phyloP scores from a whole-genome alignment of 1,140 invertebrate genomes.

The Platyscapa corneri region DNA sequence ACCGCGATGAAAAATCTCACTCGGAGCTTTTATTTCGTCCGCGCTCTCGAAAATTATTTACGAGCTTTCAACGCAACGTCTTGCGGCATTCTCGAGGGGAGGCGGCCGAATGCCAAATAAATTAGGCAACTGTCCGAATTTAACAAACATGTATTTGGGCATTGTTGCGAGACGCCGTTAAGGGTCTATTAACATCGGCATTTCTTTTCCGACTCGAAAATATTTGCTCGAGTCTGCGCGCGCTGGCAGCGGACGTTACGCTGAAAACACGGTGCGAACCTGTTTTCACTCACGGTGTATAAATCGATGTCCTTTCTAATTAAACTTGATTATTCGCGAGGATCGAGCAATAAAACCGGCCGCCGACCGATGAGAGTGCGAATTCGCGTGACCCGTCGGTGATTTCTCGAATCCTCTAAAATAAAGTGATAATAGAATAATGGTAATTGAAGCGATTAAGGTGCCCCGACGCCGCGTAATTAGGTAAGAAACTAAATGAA shows the following conservation, averaged over 20 bases:
- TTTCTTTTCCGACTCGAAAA: neutral
- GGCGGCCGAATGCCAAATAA: neutral
- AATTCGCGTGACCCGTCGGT: neutral
- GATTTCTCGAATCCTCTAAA: neutral
- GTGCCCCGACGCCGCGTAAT: neutral
- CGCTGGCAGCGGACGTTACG: neutral
- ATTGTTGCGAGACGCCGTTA: neutral
- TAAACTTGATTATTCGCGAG: neutral
- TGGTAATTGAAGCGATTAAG: neutral
- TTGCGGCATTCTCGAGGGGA: neutral
- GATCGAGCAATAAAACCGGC: no score
- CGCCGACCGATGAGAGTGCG: neutral
- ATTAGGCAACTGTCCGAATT: neutral
- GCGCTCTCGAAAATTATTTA: neutral
- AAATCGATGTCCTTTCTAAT: slow-evolving; percentile 8
- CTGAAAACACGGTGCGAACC: neutral
- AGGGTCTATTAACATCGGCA: slow-evolving; percentile 12
- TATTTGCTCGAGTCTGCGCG: neutral
- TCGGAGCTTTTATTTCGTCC: neutral
- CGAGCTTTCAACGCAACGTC: neutral
- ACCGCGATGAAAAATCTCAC: no score
- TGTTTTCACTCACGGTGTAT: neutral
- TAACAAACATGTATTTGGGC: neutral
- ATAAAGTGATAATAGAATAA: neutral
- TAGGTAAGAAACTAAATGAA: neutral